Evolutionary conservation across 2,797 vertebrate genomes (phyloP), one percentile per base, ranked within the genome.

Genomic region (Miopithecus talapoin): DNA sequence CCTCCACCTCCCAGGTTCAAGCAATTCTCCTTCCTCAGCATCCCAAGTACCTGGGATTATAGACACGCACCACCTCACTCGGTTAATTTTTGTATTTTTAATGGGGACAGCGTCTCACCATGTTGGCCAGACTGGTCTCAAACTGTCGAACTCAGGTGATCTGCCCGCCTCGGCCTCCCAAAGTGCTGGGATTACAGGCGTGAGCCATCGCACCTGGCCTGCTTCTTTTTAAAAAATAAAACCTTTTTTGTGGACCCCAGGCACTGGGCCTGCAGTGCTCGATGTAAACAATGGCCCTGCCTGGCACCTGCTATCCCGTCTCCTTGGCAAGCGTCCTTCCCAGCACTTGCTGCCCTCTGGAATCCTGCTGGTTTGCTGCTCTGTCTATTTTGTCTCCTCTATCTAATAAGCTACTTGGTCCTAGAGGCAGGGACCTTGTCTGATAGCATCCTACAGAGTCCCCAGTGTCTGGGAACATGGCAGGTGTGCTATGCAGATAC

Each of bases 401-500:
- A 61, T 21, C 6, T 57, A 43, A 85, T 57, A 39, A 88, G 33
- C 75, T 16, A 2, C 10, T 8, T 26, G n/a, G 22, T 85, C 81
- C 50, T 79, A 33, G 3, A 72, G 26, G 53, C 50, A 33, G 81
- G 68, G 5, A 22, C 79, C 46, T 64, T 36, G 30, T 74, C 59
- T 75, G 70, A 72, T 30, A 89, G 70, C 24, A 68, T 8, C 85
- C 28, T 55, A 39, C 11, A 16, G 21, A 8, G 78, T 33, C 30
- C 59, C 68, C 50, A 28, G 53, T 1, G 28, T 61, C 59, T 14
- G 14, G 53, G 24, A 36, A 28, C 8, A 26, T 0, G 24, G 50
- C 0, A 8, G 57, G 9, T 4, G 10, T 16, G 3, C 33, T 6
- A 4, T 4, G 33, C 14, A 0, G 5, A 46, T 2, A 12, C 28